Evolutionary conservation across 2,888 invertebrate genomes (phyloP).

Genomic region (Frankliniella fusca): DNA sequence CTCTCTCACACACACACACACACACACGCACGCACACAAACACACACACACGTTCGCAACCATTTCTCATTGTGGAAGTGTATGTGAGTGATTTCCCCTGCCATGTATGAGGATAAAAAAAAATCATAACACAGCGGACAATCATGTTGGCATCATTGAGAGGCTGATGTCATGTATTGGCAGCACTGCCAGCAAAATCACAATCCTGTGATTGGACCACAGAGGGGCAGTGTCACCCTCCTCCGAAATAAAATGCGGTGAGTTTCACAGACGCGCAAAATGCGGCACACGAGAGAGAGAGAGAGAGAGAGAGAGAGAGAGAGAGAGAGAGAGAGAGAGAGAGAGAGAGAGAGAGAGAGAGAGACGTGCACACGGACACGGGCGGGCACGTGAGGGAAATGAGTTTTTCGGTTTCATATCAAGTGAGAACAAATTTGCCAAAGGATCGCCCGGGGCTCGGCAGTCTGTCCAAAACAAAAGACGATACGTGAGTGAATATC

Average conservation of each 20-base stretch:
- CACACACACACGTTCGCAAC: neutral
- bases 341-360: no score
- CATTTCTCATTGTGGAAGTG: neutral
- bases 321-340: no score
- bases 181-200: neutral
- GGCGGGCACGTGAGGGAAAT: neutral
- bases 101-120: neutral
- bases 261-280: no score
- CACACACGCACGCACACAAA: neutral
- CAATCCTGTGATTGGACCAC: neutral
- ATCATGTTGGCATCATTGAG: slow-evolving; percentile 7
- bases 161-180: neutral
- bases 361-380: neutral
- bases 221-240: neutral
- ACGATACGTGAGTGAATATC: neutral
- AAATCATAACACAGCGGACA: neutral
- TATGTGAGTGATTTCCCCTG: neutral
- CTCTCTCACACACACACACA: no score
- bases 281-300: no score
- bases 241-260: neutral
- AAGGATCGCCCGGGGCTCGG: neutral
- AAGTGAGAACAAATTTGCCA: slow-evolving; percentile 20
- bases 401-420: slow-evolving; percentile 23
- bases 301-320: no score
- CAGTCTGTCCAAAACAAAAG: neutral